Percentiles rank a stretch among this genome's conserved stretches.
phyloP scores from a whole-genome alignment of 2,113 vertebrate genomes.

The Rousettus leschenaultii region DNA sequence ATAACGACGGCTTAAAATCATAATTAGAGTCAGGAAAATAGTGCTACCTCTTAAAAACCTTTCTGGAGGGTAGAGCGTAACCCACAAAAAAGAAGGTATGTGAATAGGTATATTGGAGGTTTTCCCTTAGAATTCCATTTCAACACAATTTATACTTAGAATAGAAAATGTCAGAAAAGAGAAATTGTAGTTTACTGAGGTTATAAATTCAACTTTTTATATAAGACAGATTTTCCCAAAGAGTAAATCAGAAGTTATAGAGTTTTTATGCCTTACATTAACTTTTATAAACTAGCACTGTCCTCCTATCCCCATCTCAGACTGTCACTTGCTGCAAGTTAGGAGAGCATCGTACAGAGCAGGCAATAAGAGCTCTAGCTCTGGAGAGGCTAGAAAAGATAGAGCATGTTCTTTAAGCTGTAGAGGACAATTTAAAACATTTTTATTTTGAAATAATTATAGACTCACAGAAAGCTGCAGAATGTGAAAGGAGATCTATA shows the following conservation, averaged over 20 bases:
- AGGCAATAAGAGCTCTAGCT: not conserved
- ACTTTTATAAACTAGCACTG: not conserved
- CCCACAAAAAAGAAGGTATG: not conserved
- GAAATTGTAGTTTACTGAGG: not conserved
- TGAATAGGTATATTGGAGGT: not conserved
- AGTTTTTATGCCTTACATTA: not conserved
- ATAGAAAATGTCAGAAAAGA: not conserved
- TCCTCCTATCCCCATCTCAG: accelerated
- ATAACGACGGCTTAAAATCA: not conserved
- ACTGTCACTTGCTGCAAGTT: not conserved
- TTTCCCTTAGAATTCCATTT: not conserved
- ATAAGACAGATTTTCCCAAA: not conserved
- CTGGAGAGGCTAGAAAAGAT: not conserved
- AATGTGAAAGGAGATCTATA: not conserved
- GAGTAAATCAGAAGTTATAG: not conserved
- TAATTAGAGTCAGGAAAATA: not conserved
- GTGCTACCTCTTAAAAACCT: not conserved
- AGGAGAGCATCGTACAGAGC: not conserved
- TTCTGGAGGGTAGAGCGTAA: not conserved
- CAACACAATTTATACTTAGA: not conserved
- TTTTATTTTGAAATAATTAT: not conserved
- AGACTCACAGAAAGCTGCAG: not conserved
- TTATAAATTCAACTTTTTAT: not conserved
- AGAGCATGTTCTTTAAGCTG: not conserved
- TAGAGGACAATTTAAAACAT: not conserved